phyloP scores from a whole-genome alignment of 1,140 invertebrate species.

The Contarinia nasturtii region DNA sequence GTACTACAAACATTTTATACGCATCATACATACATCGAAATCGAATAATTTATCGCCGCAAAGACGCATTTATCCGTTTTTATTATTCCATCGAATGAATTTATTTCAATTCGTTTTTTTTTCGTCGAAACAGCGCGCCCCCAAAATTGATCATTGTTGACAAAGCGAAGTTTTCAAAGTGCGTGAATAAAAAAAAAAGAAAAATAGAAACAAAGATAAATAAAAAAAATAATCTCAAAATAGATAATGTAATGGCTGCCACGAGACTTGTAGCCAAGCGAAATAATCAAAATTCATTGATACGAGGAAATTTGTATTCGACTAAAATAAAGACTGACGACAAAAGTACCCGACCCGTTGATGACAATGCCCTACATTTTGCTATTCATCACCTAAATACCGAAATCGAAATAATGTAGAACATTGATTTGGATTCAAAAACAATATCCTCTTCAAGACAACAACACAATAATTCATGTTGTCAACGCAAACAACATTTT shows the following conservation, averaged over 20 bases:
- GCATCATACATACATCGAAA: neutral
- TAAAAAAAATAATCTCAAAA: neutral
- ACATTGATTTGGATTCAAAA: neutral
- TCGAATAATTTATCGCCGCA: neutral
- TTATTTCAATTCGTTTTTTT: neutral
- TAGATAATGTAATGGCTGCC: neutral
- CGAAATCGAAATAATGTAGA: neutral
- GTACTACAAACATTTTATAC: too few species aligned
- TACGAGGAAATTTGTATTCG: neutral
- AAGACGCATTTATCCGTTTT: neutral
- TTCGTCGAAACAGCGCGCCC: too few species aligned
- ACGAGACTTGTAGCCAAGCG: neutral
- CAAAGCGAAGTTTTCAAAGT: too few species aligned
- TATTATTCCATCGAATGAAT: neutral
- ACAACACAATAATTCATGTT: too few species aligned
- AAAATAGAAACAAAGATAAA: too few species aligned
- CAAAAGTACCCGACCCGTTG: too few species aligned
- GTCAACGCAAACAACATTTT: too few species aligned
- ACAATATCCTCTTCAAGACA: neutral
- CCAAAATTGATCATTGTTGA: too few species aligned
- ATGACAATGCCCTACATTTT: too few species aligned
- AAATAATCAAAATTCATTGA: slow-evolving; percentile 1
- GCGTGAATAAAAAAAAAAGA: too few species aligned
- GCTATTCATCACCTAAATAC: neutral
- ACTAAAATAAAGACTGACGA: neutral